Evolutionary conservation across 2,888 invertebrate genomes (phyloP), one percentile per base, ranked within the genome.

Genomic region (Phaedon cochleariae): DNA sequence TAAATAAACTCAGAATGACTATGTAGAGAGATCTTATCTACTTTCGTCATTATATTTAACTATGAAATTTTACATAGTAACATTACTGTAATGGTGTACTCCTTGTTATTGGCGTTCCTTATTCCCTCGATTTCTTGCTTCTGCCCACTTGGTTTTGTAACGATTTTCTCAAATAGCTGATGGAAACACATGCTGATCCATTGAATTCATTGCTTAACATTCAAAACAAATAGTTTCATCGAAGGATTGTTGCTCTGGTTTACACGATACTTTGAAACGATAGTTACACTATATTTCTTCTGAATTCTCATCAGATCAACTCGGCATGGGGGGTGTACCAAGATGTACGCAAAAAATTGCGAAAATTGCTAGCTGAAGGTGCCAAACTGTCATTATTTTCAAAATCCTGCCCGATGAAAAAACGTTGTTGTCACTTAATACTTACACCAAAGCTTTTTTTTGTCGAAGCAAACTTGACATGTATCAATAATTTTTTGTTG

Each of bases 141-240:
- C 57, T 57, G 20, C 57, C 57, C 57, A 57, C 57, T 57, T 26
- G 22, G 22, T 12, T 45, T 29, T 46, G 57, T 57, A 7, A 57
- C 5, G 0, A 45, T 57, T 57, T 57, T 57, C 45, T 29, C 45
- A 29, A 26, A 57, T 57, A 5, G 57, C 5, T 45, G n/a, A n/a
- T 9, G 17, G 37, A 41, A 41, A 45, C 57, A 57, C 18, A 18
- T 41, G 15, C 20, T 45, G 9, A 7, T 57, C 5, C 37, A 37
- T 57, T 29, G 57, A 41, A 18, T 57, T 9, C 21, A 45, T 46
- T 57, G 57, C 57, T 45, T 45, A 9, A 57, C 57, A 20, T n/a
- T 18, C 54, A 26, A 26, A 34, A 12, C 34, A 2, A 10, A 34
- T 34, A 34, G 34, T n/a, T n/a, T n/a, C 12, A 34, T 12, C 34